Conservation (phyloP, 2,113 vertebrate genomes). For the Rhinogobius similis region DNA sequence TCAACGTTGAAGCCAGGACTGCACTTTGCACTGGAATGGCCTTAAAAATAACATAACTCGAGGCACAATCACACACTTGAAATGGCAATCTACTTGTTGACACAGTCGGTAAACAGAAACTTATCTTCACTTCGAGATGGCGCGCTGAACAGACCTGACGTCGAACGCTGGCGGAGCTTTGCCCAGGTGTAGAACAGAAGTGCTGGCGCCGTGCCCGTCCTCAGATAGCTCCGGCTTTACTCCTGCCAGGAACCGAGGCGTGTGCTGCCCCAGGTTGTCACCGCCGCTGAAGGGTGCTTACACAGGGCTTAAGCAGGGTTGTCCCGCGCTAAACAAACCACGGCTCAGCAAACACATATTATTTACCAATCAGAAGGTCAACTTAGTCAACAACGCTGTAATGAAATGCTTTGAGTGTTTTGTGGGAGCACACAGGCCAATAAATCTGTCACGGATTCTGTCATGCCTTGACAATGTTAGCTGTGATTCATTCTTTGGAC, state of each 20-base stretch:
- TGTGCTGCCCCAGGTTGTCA: constrained; percentile 50
- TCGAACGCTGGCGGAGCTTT: constrained; percentile 54
- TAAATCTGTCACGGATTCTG: constrained; percentile 11
- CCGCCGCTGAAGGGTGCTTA: constrained; percentile 55
- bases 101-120: constrained; percentile 62
- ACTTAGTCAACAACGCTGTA: constrained; percentile 15
- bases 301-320: constrained; percentile 50
- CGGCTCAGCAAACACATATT: constrained; percentile 35
- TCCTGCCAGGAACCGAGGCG: constrained; percentile 53
- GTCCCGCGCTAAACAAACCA: constrained; percentile 38
- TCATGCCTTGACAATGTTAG: neutral
- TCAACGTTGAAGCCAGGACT: neutral
- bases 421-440: neutral
- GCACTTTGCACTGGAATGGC: neutral
- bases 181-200: constrained; percentile 65
- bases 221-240: constrained; percentile 44
- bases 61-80: constrained; percentile 11
- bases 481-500: neutral
- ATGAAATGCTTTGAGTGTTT: neutral
- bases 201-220: constrained; percentile 63
- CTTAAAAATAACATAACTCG: neutral
- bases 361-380: constrained; percentile 53
- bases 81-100: constrained; percentile 47
- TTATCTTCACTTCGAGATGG: constrained; percentile 46
- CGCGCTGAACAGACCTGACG: constrained; percentile 59